phyloP scores from a whole-genome alignment of 1,140 invertebrate genomes.

The Drosophila elegans region DNA sequence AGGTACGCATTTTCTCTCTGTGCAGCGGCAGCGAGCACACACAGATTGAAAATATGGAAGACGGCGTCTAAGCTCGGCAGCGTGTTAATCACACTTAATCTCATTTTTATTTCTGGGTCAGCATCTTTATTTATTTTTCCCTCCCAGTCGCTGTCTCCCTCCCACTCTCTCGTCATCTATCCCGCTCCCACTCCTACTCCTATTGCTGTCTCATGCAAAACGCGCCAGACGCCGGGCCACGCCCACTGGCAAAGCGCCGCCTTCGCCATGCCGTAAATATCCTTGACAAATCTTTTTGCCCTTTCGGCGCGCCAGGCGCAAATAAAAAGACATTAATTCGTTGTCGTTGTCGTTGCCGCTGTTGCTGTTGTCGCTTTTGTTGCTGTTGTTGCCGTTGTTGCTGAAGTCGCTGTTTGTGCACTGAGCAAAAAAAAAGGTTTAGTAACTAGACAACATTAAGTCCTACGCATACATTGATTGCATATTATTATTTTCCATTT shows the following conservation, averaged over 20 bases:
- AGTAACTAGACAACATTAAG: too few relatives aligned
- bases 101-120: conserved; percentile 84
- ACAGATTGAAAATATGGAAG: conserved; percentile 47
- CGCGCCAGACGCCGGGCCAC: conserved; percentile 47
- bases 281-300: conserved; percentile 83
- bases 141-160: background rate
- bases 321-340: conserved; percentile 83
- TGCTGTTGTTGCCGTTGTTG: background rate
- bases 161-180: background rate
- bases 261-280: conserved; percentile 69
- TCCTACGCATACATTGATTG: too few relatives aligned
- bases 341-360: conserved; percentile 62
- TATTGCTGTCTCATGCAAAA: conserved; percentile 58
- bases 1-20: background rate
- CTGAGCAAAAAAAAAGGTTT: background rate
- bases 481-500: too few relatives aligned
- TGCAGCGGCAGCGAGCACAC: background rate
- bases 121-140: conserved; percentile 70
- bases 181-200: background rate
- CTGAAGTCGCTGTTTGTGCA: conserved; percentile 5
- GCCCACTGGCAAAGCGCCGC: conserved; percentile 1
- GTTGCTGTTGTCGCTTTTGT: background rate
- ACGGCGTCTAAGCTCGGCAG: conserved; percentile 64
- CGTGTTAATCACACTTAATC: conserved; percentile 84
- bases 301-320: conserved; percentile 77